Conservation (phyloP, 2,113 vertebrate species). For the Puntigrus tetrazona region DNA sequence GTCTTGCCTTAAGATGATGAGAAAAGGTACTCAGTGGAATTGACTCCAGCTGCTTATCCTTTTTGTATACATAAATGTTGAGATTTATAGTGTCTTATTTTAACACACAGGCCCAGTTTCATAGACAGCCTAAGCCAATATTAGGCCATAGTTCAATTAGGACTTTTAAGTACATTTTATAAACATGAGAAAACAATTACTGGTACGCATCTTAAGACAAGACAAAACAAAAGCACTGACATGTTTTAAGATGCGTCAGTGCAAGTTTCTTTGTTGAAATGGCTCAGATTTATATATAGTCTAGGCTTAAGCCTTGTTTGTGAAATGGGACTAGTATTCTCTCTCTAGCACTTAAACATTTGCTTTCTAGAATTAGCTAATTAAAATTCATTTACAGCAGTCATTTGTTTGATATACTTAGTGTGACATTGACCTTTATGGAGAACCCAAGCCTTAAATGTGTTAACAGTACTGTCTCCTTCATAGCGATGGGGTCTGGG, state of each 20-base stretch:
- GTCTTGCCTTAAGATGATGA: neutral
- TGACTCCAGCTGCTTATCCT: neutral
- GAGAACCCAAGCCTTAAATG: neutral
- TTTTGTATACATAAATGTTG: neutral
- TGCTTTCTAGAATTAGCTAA: neutral
- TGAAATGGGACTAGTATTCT: too few relatives aligned
- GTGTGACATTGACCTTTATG: neutral
- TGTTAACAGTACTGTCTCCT: constrained; percentile 12
- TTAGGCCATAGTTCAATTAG: too few relatives aligned
- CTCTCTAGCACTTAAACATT: neutral
- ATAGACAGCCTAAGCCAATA: too few relatives aligned
- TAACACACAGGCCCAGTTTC: too few relatives aligned
- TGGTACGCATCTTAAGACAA: too few relatives aligned
- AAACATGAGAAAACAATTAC: too few relatives aligned
- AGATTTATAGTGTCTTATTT: neutral
- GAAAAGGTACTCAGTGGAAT: neutral
- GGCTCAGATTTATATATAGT: too few relatives aligned
- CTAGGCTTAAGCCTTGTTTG: too few relatives aligned
- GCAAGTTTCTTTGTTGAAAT: too few relatives aligned
- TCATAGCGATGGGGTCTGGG: constrained; percentile 94
- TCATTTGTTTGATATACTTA: neutral
- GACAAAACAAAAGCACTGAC: too few relatives aligned
- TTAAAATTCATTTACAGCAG: neutral
- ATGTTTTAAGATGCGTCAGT: too few relatives aligned
- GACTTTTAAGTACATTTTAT: too few relatives aligned